phyloP scores from a whole-genome alignment of 2,113 vertebrate genomes.

The Abramis brama region DNA sequence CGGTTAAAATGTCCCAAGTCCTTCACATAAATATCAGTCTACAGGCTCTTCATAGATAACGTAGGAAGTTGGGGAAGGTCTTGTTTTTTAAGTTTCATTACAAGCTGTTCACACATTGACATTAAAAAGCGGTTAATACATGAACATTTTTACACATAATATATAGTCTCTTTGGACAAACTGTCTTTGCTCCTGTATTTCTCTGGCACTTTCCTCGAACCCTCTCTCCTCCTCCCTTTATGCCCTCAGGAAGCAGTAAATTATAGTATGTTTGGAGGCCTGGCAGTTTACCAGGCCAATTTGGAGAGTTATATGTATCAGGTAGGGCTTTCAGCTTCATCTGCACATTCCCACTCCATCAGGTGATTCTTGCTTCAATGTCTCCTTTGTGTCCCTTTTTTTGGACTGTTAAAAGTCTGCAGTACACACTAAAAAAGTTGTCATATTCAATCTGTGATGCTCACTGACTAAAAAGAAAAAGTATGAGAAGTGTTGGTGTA shows the following conservation, averaged over 20 bases:
- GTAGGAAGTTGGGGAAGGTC: too few species aligned
- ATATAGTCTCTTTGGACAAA: slow-evolving; percentile 14
- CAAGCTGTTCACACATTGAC: too few species aligned
- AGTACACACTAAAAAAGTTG: background rate
- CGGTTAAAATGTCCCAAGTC: too few species aligned
- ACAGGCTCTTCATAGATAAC: too few species aligned
- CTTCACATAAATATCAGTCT: too few species aligned
- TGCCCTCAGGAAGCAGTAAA: slow-evolving; percentile 60
- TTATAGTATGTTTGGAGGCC: slow-evolving; percentile 62
- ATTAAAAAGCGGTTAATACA: too few species aligned
- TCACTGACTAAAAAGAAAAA: background rate
- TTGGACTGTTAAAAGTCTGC: slow-evolving; percentile 55
- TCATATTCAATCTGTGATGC: slow-evolving; percentile 9
- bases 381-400: slow-evolving; percentile 50
- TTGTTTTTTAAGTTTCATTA: too few species aligned
- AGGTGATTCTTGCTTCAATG: slow-evolving; percentile 49
- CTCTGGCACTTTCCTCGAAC: slow-evolving; percentile 55
- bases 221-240: slow-evolving; percentile 55
- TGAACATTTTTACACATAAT: background rate
- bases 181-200: slow-evolving; percentile 53
- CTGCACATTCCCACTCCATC: slow-evolving; percentile 57
- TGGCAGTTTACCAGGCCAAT: slow-evolving; percentile 56
- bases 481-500: background rate
- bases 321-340: slow-evolving; percentile 52
- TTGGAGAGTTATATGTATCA: slow-evolving; percentile 54